Evolutionary conservation across 2,113 vertebrate genomes (phyloP).

Genomic region (Peromyscus californicus): DNA sequence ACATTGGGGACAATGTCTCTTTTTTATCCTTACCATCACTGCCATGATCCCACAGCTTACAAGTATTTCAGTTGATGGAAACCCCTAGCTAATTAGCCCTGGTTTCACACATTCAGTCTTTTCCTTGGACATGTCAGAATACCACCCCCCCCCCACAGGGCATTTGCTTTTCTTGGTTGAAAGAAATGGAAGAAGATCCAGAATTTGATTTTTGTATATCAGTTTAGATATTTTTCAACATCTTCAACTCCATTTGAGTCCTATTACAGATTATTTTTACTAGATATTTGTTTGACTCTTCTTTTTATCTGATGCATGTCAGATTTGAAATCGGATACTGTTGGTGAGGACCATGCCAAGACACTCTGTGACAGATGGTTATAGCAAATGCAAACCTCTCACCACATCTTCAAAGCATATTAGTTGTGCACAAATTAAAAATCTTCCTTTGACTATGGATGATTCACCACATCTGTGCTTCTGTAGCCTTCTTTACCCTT

Average conservation of each 20-base stretch:
- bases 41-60: neutral
- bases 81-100: neutral
- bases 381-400: slow-evolving; percentile 35
- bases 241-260: neutral
- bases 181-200: neutral
- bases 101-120: neutral
- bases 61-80: neutral
- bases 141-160: neutral
- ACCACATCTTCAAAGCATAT: neutral
- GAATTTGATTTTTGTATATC: neutral
- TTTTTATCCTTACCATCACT: neutral
- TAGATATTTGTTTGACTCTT: neutral
- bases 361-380: slow-evolving; percentile 50
- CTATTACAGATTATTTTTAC: neutral
- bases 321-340: neutral
- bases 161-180: neutral
- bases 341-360: neutral
- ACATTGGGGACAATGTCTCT: neutral
- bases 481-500: neutral
- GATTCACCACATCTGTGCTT: neutral
- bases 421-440: slow-evolving; percentile 13
- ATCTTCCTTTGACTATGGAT: slow-evolving; percentile 30
- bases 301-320: neutral
- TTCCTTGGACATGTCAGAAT: neutral
- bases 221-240: neutral